Conservation (phyloP, 1,140 invertebrate genomes). For the Neocloeon triangulifer region DNA sequence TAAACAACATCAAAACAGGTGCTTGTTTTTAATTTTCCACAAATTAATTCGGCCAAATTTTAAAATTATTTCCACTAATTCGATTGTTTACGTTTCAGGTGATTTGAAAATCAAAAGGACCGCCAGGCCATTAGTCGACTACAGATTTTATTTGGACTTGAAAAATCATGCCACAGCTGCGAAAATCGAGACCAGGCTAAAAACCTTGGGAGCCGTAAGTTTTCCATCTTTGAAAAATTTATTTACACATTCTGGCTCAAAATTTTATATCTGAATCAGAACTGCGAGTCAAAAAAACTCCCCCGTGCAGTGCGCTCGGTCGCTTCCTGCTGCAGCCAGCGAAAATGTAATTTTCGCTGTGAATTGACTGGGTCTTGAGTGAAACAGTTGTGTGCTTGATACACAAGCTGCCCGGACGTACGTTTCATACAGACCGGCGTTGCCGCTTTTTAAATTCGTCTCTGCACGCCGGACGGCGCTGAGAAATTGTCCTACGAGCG, state of each 20-base stretch:
- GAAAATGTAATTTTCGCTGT: background rate
- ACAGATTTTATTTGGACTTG: constrained; percentile 44
- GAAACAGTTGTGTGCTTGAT: background rate
- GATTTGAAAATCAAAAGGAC: no score
- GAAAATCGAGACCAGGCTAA: constrained; percentile 35
- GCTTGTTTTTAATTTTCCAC: background rate
- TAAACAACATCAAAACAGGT: background rate
- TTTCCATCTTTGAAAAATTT: background rate
- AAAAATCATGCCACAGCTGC: constrained; percentile 32
- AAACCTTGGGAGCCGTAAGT: constrained; percentile 40
- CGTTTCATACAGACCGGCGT: no score
- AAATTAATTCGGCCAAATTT: background rate
- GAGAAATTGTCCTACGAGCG: no score
- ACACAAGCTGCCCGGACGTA: no score
- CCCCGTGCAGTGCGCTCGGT: constrained; percentile 5
- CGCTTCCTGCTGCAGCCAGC: constrained; percentile 9
- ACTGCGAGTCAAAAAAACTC: background rate
- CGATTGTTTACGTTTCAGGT: constrained; percentile 11
- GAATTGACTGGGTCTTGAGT: background rate
- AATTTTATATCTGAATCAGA: constrained; percentile 1
- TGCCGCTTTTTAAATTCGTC: no score
- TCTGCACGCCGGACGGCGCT: no score
- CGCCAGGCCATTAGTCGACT: constrained; percentile 28
- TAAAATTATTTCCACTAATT: constrained; percentile 1
- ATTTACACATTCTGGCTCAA: background rate